Evolutionary conservation across 2,888 invertebrate species (phyloP), one percentile per base, ranked within the genome.

Genomic region (Drosophila mimetica): DNA sequence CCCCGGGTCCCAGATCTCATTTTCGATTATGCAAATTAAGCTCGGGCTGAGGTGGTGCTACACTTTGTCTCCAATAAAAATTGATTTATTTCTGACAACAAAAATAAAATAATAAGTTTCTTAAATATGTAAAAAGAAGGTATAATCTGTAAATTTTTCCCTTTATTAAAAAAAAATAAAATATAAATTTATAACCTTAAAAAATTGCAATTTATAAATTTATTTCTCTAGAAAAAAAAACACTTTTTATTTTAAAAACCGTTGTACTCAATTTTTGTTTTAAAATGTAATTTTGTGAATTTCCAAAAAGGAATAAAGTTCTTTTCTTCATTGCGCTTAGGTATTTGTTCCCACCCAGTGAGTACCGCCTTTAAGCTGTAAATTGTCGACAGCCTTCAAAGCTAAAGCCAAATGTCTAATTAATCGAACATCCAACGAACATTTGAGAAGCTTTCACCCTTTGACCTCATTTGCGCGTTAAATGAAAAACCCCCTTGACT

Each of bases 401-500:
- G 48, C 20, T 28, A 18, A 47, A 66, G 37, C 46, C 42, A 37
- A 47, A 74, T 60, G 67, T 86, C 83, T 86, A 87, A 82, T 82
- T 87, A 88, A 82, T 87, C 75, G 79, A 82, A 82, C 67, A 57
- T 59, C 52, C 51, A 18, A n/a, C 6, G 13, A 47, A 22, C 52
- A 42, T 53, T 34, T 25, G 30, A 28, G 37, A 18, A 42, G 44
- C 60, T 41, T 55, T 61, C 53, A 42, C 65, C 48, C 60, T 75
- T 63, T 71, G 54, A 64, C 65, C 74, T 59, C 57, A 65, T 82
- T 64, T 74, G 79, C 63, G 71, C 75, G 77, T 83, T 82, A 85
- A 86, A 82, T 86, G 86, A 86, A 87, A 87, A 82, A 74, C 57
- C 48, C 60, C 51, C 66, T 54, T 48, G 39, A 25, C 58, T 65